phyloP scores from a whole-genome alignment of 2,888 invertebrate species.

The Drosophila trichaetosa region DNA sequence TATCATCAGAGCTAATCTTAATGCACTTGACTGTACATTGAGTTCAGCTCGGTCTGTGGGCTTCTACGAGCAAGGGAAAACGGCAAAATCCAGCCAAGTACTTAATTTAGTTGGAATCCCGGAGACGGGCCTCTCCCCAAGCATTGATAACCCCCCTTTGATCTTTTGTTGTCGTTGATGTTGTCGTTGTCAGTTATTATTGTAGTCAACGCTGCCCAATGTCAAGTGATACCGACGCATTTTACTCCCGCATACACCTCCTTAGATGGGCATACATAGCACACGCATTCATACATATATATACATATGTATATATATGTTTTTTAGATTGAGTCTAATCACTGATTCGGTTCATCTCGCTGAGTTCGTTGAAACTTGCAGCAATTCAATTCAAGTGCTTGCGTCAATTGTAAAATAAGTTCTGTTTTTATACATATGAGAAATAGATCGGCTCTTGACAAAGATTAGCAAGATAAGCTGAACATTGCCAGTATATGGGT shows the following conservation, averaged over 20 bases:
- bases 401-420: slow-evolving; percentile 8
- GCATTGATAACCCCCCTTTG: slow-evolving; percentile 48
- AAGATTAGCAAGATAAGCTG: slow-evolving; percentile 1
- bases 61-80: slow-evolving; percentile 34
- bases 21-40: slow-evolving; percentile 51
- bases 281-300: neutral
- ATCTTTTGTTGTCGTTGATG: slow-evolving; percentile 25
- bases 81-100: slow-evolving; percentile 24
- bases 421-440: neutral
- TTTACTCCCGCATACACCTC: slow-evolving; percentile 12
- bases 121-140: slow-evolving; percentile 38
- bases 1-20: slow-evolving; percentile 33
- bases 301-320: neutral
- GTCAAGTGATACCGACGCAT: slow-evolving; percentile 12
- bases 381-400: slow-evolving; percentile 20
- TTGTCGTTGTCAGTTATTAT: slow-evolving; percentile 18
- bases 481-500: neutral
- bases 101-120: slow-evolving; percentile 44
- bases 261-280: neutral
- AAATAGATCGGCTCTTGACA: neutral
- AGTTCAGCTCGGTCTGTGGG: slow-evolving; percentile 28
- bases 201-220: slow-evolving; percentile 29
- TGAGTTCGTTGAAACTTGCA: slow-evolving; percentile 20
- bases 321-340: slow-evolving; percentile 1
- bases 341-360: neutral